These are phyloP conservation scores for Labeo calbasu DNA, from an alignment of 2,797 vertebrate species.

Conservation along the genomic window DNA sequence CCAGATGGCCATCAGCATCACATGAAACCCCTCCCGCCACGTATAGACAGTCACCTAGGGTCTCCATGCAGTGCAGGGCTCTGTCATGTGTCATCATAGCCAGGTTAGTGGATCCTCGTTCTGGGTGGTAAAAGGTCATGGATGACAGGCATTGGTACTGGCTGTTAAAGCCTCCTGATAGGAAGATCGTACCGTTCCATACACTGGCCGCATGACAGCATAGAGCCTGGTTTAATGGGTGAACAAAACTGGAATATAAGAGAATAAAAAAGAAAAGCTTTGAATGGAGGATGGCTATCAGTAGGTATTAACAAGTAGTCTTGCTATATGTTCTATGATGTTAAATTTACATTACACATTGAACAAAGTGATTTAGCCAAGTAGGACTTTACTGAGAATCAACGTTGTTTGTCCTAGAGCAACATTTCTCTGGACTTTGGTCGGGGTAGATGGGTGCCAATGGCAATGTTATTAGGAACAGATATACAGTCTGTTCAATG, in stretches of 20 bases:
- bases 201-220: conserved; percentile 56
- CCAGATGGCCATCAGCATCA: conserved; percentile 18
- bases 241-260: conserved; percentile 49
- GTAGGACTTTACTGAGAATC: not conserved
- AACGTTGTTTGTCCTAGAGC: not conserved
- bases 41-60: conserved; percentile 52
- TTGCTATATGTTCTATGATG: not conserved
- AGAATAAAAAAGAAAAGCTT: not conserved
- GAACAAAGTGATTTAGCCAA: not conserved
- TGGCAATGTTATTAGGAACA: not conserved
- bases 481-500: too few relatives aligned
- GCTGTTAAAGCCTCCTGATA: conserved; percentile 63
- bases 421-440: not conserved
- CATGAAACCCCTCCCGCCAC: conserved; percentile 57
- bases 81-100: conserved; percentile 55
- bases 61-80: conserved; percentile 64
- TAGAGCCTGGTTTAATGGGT: conserved; percentile 54
- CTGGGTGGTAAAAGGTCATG: conserved; percentile 63
- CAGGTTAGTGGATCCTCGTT: conserved; percentile 55
- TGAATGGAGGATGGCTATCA: not conserved
- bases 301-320: not conserved
- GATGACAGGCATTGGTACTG: conserved; percentile 57
- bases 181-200: conserved; percentile 60
- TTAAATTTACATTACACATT: not conserved
- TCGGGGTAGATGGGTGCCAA: not conserved